Base-by-base conservation (phyloP, 2,888 invertebrate species). In the Nemurella pictetii region DNA sequence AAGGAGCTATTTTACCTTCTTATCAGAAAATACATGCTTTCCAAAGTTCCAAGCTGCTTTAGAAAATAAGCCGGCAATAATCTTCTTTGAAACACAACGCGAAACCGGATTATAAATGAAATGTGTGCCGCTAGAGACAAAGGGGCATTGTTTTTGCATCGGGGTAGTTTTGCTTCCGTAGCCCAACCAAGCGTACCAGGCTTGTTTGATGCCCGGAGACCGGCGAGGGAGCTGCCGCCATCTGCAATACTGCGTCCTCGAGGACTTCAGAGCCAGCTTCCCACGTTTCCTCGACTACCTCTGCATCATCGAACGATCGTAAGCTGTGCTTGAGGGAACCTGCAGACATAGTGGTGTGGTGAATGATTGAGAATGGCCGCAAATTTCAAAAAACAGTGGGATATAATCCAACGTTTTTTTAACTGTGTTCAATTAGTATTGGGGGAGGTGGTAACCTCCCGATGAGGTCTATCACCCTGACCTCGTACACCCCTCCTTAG, bases 261-360 rank as follows among this genome's bases (percentile, higher is more conserved):
- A 94, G 7, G 92, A 93, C 83, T 91, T 94, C 88, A 91, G 92
- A 86, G 89, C 91, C 0, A 92, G 94, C 88, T 92, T 93, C 89
- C 90, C 92, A 89, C 91, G 91, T 84, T 92, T 94, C 87, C 91
- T 95, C 88, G 93, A 94, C 87, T 94, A 95, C 88, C 90, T 94
- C 83, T 96, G 96, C 89, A 92, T 95, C 73, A 94, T 95, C 85
- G 93, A 94, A 87, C 91, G 93, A 88, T 90, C 92, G 93, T 94
- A 89, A 91, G 93, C 9, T 20, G 12, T 12, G 55, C 15, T 55
- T 55, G 20, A 55, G 55, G 1, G 9, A 55, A 7, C 20, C 55
- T 55, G 55, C 55, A 12, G 20, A 55, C 55, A 55, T n/a, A n/a
- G n/a, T n/a, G n/a, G n/a, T n/a, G n/a, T n/a, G n/a, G n/a, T n/a